Base-by-base conservation (phyloP, 2,888 invertebrate genomes). In the Yponomeuta cagnagella region DNA sequence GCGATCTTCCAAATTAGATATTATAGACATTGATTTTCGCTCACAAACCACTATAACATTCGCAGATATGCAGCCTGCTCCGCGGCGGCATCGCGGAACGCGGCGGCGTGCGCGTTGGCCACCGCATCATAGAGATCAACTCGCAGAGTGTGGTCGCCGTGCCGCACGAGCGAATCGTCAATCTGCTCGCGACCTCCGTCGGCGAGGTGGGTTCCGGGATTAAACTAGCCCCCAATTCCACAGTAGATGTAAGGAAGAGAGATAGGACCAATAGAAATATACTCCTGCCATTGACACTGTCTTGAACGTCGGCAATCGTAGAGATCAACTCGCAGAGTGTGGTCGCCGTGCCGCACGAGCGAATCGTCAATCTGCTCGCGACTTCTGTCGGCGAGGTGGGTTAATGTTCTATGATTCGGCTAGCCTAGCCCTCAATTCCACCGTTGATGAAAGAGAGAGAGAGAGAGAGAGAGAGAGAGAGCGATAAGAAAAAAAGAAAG, bases 41-140 rank as follows among this genome's bases (percentile, higher is more conserved):
- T 8, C 6, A 43, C 43, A 43, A 43, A 6, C 5, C 2, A 43
- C 43, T 1, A 1, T 43, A 43, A 43, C 9, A 8, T 82, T 68
- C 65, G 0, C 83, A 98, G 98, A 99, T 99, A 83, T 99, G 99
- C 93, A 99, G 98, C 89, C 93, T 99, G 76, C 93, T 99, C 73
- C 95, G 99, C 78, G 99, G 99, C 71, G 99, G 99, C 66, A 99
- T 99, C 77, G 99, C 99, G 68, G 99, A 99, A 92, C 94, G 99
- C 75, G 99, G 99, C 73, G 99, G 99, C 63, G 99, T 99, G 73
- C 95, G 99, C 76, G 99, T 99, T 9, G 99, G 99, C 0, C 99
- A 99, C 91, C 95, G 99, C 80, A 99, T 99, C 87, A 99, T 99
- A 82, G 99, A 99, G 94, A 99, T 99, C 83, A 99, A 99, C 94